Evolutionary conservation across 1,140 invertebrate species (phyloP), one percentile per base, ranked within the genome.

Genomic region (Drosophila tristis): DNA sequence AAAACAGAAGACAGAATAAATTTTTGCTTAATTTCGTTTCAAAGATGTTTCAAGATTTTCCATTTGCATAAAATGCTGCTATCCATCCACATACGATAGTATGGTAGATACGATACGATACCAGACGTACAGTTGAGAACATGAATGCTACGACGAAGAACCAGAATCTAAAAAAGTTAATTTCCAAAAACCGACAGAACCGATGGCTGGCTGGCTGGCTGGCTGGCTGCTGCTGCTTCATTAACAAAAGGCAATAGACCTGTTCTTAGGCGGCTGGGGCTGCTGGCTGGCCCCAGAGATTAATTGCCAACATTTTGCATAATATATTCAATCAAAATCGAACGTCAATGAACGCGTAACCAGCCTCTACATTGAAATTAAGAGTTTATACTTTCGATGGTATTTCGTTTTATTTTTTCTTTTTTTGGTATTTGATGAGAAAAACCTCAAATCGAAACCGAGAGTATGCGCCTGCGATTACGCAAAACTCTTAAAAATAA

Each of bases 41-140:
- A 66, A 79, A 79, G 64, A 68, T 68, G 65, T 86, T 78, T 77
- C 71, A 64, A 68, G 80, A 74, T 84, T 87, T 86, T 89, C 67
- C 84, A 87, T 87, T 87, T 82, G 82, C 82, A 87, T 87, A 87
- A 85, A 82, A 87, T 78, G 60, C 68, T 44, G 55, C 48, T 74
- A 58, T 48, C 39, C 26, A 26, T 49, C 61, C 55, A 59, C 47
- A 39, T n/a, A 47, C 43, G 20, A 20, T 25, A 4, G 23, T 25
- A 42, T 11, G 9, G 26, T 6, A 26, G 35, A 35, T 66, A 66
- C 49, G 8, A 8, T 35, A 35, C 35, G 35, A 39, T 39, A 39
- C 35, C 4, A 39, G 9, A 39, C 9, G 35, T 39, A 39, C 48
- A 48, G 57, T 60, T 45, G 44, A 60, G 71, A 75, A 70, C 66